Base-by-base conservation (phyloP, 2,113 vertebrate genomes). In the Nothoprocta pentlandii region DNA sequence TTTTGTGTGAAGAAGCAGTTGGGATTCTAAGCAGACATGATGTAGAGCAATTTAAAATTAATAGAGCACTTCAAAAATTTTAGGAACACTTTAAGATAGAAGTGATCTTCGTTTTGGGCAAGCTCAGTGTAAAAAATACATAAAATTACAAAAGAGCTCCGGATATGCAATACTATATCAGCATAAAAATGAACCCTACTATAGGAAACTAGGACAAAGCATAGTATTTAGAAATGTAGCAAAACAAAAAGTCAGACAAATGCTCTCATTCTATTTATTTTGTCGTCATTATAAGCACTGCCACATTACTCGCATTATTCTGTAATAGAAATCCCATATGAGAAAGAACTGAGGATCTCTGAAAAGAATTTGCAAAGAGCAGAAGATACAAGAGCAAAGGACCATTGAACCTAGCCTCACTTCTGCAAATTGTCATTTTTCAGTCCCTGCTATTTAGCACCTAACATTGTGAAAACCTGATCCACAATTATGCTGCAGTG, bases 41-140 rank as follows among this genome's bases (percentile, higher is more conserved):
- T 83, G 54, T 87, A 96, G 61, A 92, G 58, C 90, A 96, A 95
- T 96, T 97, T 94, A 92, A 96, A 97, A 97, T 92, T 96, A 94
- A 96, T 91, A 95, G 62, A 90, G 71, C 49, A 92, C 82, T 96
- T 94, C 81, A 92, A 34, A 87, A 93, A 94, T 95, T 56, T 97
- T 94, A 97, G 85, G 68, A 96, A 61, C 67, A 47, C 80, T 97
- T 95, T 95, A 92, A 68, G 70, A 92, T 94, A 87, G 80, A 68
- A 88, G 42, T 68, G 88, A 96, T 95, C 64, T 94, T 89, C 81
- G 49, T 69, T 96, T 80, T 96, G 95, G 69, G n/a, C 75, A 89
- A 62, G 82, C 68, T 85, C 1, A 0, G 67, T 87, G 87, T 78
- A 47, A 70, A 74, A 91, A 39, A 91, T 41, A 94, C 62, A 53